Evolutionary conservation across 2,113 vertebrate genomes (phyloP), one percentile per base, ranked within the genome.

Genomic region (Callospermophilus lateralis): DNA sequence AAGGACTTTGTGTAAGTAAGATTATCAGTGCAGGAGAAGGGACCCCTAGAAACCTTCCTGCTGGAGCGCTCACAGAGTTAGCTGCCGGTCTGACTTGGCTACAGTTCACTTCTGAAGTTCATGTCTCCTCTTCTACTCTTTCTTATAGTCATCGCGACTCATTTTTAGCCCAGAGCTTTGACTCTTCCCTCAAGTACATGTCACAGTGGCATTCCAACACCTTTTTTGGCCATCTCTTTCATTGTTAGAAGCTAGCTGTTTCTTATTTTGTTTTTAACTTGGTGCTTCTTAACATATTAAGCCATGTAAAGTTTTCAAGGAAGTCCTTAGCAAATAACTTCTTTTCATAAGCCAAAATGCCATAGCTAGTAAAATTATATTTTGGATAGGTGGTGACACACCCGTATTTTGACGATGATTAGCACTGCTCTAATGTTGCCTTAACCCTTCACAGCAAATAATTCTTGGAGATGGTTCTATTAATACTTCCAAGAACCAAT

Each of bases 231-330:
- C 55, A 39, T 26, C 24, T 55, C 20, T 48, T 87, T 95, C 39
- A 37, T 67, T 79, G 4, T 81, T 93, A 87, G 72, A 22, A 72
- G 87, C 19, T 80, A 84, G n/a, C 15, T 84, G 37, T 34, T 88
- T 93, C 20, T 79, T 67, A 4, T 90, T 94, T 97, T 68, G 6
- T 65, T 87, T 95, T 95, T 55, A 79, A 34, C 42, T 90, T 94
- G 37, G 61, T 83, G 68, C 73, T 45, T 91, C 58, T 86, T 95
- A 55, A 55, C 37, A 83, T 53, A 32, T 88, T 83, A 89, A 39
- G 24, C 73, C 61, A 51, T 67, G 16, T 58, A 3, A 79, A 76
- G 34, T 79, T 81, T 93, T 72, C 76, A 89, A 94, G 79, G 6
- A 89, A 73, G 5, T 79, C 24, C 22, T 72, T 74, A 83, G 42